Conservation (phyloP, 2,797 vertebrate species). For the Aplochiton taeniatus region DNA sequence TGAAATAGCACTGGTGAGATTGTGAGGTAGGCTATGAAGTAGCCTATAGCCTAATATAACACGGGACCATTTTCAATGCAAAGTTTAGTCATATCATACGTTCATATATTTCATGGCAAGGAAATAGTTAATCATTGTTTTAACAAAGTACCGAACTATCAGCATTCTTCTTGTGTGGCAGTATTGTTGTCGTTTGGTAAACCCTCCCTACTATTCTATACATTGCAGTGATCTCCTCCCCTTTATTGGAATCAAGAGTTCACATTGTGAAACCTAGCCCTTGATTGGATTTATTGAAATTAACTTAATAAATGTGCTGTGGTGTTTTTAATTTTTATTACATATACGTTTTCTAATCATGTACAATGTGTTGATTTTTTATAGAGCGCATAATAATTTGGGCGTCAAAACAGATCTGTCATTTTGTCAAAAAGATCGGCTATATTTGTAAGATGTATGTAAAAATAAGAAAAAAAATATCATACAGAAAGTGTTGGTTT, state of each 20-base stretch:
- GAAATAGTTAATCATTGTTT: slow-evolving; percentile 54
- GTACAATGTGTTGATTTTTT: slow-evolving; percentile 80
- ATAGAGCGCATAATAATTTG: slow-evolving; percentile 76
- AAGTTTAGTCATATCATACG: slow-evolving; percentile 64
- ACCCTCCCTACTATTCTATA: slow-evolving; percentile 62
- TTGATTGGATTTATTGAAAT: slow-evolving; percentile 68
- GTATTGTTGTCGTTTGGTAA: slow-evolving; percentile 74
- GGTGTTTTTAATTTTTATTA: slow-evolving; percentile 65
- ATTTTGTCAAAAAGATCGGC: slow-evolving; percentile 86
- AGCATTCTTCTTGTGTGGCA: slow-evolving; percentile 65
- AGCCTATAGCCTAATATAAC: no score
- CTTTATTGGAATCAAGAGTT: slow-evolving; percentile 64
- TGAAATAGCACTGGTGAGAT: slow-evolving; percentile 56
- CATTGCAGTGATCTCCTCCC: slow-evolving; percentile 60
- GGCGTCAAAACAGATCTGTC: slow-evolving; percentile 78
- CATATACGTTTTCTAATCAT: slow-evolving; percentile 79
- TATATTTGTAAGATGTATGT: slow-evolving; percentile 87
- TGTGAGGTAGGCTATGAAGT: slow-evolving; percentile 50
- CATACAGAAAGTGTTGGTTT: slow-evolving; percentile 79
- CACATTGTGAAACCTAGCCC: slow-evolving; percentile 64
- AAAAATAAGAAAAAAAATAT: slow-evolving; percentile 77
- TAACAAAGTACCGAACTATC: slow-evolving; percentile 46
- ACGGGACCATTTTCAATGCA: slow-evolving; percentile 67
- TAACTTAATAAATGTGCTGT: slow-evolving; percentile 60
- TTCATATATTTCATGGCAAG: slow-evolving; percentile 53